Conservation (phyloP, 2,113 vertebrate genomes). For the Leucosticte australis region DNA sequence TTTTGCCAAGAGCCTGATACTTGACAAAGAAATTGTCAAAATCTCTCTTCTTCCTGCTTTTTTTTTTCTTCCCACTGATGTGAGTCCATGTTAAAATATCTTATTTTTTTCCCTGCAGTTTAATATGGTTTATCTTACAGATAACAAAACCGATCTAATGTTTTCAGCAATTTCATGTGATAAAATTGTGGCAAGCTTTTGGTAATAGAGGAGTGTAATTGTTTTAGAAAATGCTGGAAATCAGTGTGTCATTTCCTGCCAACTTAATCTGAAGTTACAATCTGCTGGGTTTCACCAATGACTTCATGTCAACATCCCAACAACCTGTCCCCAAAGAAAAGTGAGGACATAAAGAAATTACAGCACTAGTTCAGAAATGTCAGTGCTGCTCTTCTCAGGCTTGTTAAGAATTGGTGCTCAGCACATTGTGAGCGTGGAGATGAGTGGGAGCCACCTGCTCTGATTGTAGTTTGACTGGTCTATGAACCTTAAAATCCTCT, state of each 20-base stretch:
- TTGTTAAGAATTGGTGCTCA: neutral
- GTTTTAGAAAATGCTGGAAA: neutral
- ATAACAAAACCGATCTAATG: neutral
- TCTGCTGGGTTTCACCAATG: neutral
- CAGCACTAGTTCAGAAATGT: neutral
- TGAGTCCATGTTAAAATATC: neutral
- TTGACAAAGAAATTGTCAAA: conserved; percentile 77
- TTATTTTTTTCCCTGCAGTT: neutral
- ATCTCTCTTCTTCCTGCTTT: neutral
- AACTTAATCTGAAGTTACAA: neutral
- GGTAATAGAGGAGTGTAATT: neutral
- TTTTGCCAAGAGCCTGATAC: conserved; percentile 76
- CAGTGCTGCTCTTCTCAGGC: neutral
- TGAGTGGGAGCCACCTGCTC: neutral
- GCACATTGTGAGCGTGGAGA: neutral
- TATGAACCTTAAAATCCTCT: neutral
- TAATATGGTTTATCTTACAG: neutral
- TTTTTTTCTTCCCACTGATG: neutral
- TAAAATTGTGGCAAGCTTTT: neutral
- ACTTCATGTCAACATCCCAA: neutral
- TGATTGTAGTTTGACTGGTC: neutral
- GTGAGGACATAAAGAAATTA: neutral
- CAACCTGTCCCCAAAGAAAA: neutral
- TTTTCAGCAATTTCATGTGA: neutral
- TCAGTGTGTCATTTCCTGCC: neutral